These are phyloP conservation scores for Ptychochromis oligacanthus DNA, from an alignment of 2,113 vertebrate species.

Conservation along the genomic window DNA sequence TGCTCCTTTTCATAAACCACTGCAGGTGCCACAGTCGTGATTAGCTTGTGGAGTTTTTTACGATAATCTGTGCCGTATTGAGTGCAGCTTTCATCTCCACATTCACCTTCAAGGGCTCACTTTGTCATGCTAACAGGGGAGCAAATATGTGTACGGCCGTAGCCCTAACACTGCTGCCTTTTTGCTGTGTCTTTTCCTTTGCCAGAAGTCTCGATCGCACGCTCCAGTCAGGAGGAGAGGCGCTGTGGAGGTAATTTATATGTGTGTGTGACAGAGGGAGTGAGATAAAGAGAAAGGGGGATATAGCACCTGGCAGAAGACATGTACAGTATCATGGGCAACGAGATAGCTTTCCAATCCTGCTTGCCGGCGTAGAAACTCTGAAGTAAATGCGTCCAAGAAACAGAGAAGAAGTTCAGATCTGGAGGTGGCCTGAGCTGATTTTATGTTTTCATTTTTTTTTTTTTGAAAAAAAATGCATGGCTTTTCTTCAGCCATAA, in stretches of 20 bases:
- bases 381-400: neutral
- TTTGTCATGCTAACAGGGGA: conserved; percentile 63
- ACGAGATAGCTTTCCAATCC: conserved; percentile 4
- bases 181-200: conserved; percentile 68
- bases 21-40: conserved; percentile 71
- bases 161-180: conserved; percentile 48
- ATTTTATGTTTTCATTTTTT: neutral
- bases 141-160: neutral
- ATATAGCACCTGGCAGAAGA: conserved; percentile 23
- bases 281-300: neutral
- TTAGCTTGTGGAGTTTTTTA: conserved; percentile 64
- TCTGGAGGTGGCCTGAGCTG: neutral
- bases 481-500: neutral
- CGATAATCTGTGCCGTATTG: conserved; percentile 63
- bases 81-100: conserved; percentile 54
- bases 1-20: conserved; percentile 73
- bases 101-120: conserved; percentile 49
- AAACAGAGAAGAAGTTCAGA: neutral
- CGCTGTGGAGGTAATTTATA: conserved; percentile 90
- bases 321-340: neutral
- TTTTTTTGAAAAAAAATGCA: neutral
- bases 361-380: conserved; percentile 6
- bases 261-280: conserved; percentile 5
- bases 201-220: conserved; percentile 92
- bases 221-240: conserved; percentile 91